Evolutionary conservation across 2,797 vertebrate species (phyloP).

Genomic region (Pempheris klunzingeri): DNA sequence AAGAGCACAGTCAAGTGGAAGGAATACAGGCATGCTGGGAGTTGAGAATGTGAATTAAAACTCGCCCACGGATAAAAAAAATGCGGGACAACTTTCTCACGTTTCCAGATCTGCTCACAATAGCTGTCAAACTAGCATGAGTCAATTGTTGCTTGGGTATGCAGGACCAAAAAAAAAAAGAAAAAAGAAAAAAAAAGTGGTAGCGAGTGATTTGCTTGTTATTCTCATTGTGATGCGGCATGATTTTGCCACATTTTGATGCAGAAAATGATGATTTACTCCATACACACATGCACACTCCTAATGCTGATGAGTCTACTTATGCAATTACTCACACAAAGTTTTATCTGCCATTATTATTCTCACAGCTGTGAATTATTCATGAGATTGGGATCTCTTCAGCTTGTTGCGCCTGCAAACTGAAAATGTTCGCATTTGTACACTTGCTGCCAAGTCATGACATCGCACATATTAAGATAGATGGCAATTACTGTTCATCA

Average conservation of each 20-base stretch:
- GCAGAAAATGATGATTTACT: slow-evolving; percentile 50
- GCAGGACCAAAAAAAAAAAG: slow-evolving; percentile 18
- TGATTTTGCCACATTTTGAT: slow-evolving; percentile 56
- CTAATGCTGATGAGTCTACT: slow-evolving; percentile 47
- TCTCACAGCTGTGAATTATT: slow-evolving; percentile 55
- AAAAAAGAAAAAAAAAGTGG: slow-evolving; percentile 17
- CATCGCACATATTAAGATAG: slow-evolving; percentile 59
- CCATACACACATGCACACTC: slow-evolving; percentile 8
- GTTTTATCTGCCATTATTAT: slow-evolving; percentile 55
- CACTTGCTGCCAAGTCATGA: slow-evolving; percentile 48
- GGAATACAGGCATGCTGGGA: slow-evolving; percentile 84
- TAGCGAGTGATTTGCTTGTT: slow-evolving; percentile 80
- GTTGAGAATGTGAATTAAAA: slow-evolving; percentile 83
- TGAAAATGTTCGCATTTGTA: slow-evolving; percentile 46
- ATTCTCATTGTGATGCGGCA: slow-evolving; percentile 61
- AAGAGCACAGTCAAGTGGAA: slow-evolving; percentile 85
- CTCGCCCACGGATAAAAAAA: slow-evolving; percentile 39
- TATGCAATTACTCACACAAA: slow-evolving; percentile 49
- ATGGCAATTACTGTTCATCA: slow-evolving; percentile 59
- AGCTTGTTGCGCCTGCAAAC: slow-evolving; percentile 44
- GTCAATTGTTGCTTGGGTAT: slow-evolving; percentile 77
- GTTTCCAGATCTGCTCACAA: slow-evolving; percentile 83
- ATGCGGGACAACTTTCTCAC: slow-evolving; percentile 82
- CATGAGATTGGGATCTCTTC: slow-evolving; percentile 51
- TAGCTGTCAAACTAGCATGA: slow-evolving; percentile 71